These are phyloP conservation scores for Drosophila lutescens DNA, from an alignment of 2,888 invertebrate genomes.

Conservation along the genomic window DNA sequence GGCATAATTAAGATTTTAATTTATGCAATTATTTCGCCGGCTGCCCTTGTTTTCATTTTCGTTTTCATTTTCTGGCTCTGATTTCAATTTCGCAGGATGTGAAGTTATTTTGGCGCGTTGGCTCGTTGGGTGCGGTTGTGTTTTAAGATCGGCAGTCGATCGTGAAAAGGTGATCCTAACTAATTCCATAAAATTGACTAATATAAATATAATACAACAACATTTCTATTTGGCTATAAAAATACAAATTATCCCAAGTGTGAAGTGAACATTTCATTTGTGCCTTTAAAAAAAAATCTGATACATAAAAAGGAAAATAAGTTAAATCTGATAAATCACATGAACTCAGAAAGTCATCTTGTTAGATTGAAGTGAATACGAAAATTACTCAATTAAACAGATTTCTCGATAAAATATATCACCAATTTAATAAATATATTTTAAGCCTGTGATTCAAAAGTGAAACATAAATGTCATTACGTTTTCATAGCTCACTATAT, in stretches of 20 bases:
- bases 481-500: too few relatives aligned
- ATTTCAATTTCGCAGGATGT: conserved; percentile 46
- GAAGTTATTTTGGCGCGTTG: conserved; percentile 65
- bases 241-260: not conserved
- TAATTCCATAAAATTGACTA: not conserved
- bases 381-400: too few relatives aligned
- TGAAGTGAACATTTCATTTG: not conserved
- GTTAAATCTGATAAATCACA: too few relatives aligned
- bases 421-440: too few relatives aligned
- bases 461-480: too few relatives aligned
- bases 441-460: too few relatives aligned
- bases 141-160: conserved; percentile 15
- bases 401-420: too few relatives aligned
- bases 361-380: too few relatives aligned
- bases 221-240: not conserved
- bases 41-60: conserved; percentile 58
- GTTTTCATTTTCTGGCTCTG: conserved; percentile 24
- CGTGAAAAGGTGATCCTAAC: conserved; percentile 13
- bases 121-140: conserved; percentile 68
- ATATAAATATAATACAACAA: too few relatives aligned
- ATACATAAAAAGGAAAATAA: too few relatives aligned
- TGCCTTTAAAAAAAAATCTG: too few relatives aligned
- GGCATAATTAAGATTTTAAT: conserved; percentile 80
- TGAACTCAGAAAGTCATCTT: too few relatives aligned
- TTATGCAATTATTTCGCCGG: conserved; percentile 80